A percentile compares a stretch with the other conserved stretches of the same genome.
phyloP scores from a whole-genome alignment of 92 coral and sea anemone species.

The Ricordea florida region DNA sequence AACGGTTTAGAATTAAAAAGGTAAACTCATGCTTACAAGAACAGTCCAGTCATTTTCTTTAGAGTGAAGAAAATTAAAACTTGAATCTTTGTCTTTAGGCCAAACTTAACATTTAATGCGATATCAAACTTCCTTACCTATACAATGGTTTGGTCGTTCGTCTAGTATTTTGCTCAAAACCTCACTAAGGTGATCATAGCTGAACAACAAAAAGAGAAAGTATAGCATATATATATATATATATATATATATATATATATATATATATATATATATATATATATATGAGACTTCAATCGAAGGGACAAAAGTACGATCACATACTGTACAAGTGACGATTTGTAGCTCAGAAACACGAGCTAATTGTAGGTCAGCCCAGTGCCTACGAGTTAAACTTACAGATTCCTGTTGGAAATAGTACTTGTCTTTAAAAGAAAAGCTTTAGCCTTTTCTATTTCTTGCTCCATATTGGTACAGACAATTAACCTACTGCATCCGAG shows the following conservation, averaged over 20 bases:
- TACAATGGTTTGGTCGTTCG: conserved; percentile 84
- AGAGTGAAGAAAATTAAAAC: no score
- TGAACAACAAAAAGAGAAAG: conserved; percentile 7
- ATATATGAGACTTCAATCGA: no score
- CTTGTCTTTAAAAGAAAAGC: conserved; percentile 74
- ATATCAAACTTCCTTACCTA: conserved; percentile 76
- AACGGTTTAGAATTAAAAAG: not conserved
- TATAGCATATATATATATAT: no score
- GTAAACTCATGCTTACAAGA: not conserved
- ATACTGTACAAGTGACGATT: not conserved
- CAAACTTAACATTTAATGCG: not conserved
- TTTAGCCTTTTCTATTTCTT: conserved; percentile 75
- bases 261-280: no score
- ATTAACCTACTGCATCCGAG: not conserved
- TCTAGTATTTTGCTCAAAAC: conserved; percentile 86
- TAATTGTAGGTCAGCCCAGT: no score
- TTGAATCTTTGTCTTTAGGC: not conserved
- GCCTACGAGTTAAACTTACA: conserved; percentile 77
- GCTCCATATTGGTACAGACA: conserved; percentile 39
- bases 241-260: no score
- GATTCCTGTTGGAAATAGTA: conserved; percentile 76
- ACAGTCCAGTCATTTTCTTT: no score
- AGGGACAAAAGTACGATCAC: not conserved
- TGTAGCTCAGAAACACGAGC: no score
- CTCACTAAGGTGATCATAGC: conserved; percentile 91